Percentiles rank a stretch among this genome's conserved stretches.
Evolutionary conservation across 2,797 vertebrate genomes (phyloP).

Genomic region (Gadopsis marmoratus): DNA sequence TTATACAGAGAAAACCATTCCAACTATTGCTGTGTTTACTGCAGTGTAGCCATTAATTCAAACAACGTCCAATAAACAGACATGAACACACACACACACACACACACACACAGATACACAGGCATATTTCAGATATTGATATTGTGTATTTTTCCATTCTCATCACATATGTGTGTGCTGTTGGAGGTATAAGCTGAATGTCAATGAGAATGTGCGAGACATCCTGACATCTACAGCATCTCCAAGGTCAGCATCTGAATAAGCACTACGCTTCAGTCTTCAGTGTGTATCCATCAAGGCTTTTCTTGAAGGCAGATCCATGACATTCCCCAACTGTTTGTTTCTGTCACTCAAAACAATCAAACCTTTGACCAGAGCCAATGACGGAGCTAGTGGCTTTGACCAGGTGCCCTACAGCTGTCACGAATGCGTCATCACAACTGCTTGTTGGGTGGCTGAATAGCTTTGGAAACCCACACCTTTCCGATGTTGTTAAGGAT

Average conservation of each 20-base stretch:
- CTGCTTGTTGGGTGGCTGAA: background rate
- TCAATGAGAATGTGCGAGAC: conserved; percentile 73
- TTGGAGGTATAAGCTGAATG: conserved; percentile 71
- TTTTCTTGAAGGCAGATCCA: conserved; percentile 50
- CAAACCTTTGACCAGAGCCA: conserved; percentile 35
- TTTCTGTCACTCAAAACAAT: conserved; percentile 64
- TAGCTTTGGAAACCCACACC: background rate
- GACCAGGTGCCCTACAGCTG: conserved; percentile 13
- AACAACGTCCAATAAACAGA: conserved; percentile 56
- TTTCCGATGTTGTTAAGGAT: background rate
- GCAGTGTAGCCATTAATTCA: conserved; percentile 62
- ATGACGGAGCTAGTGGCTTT: background rate
- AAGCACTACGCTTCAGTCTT: conserved; percentile 55
- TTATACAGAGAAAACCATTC: conserved; percentile 36
- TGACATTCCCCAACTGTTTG: conserved; percentile 58
- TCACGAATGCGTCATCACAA: background rate
- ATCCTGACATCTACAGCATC: conserved; percentile 73
- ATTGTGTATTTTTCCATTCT: conserved; percentile 72
- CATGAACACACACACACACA: conserved; percentile 22
- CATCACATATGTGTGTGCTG: conserved; percentile 77
- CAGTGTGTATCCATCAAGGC: conserved; percentile 51
- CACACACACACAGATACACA: conserved; percentile 37
- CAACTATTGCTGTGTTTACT: conserved; percentile 54
- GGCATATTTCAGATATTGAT: conserved; percentile 76
- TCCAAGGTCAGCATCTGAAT: conserved; percentile 79